These are phyloP conservation scores for Phocoena sinus DNA, from an alignment of 2,113 vertebrate species.

Conservation along the genomic window DNA sequence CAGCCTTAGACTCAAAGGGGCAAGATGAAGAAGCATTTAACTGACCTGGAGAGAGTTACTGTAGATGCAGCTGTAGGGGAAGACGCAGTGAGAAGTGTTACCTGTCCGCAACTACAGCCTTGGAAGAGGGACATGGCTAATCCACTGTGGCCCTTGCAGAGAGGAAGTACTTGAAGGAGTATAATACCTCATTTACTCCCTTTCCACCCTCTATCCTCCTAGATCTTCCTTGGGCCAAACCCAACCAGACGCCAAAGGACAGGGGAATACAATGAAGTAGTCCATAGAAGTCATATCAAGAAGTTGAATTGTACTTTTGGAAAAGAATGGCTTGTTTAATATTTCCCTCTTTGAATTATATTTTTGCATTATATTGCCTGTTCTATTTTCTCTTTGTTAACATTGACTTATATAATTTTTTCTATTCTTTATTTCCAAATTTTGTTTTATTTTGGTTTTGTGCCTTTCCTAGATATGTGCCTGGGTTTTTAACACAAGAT, in stretches of 20 bases:
- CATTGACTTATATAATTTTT: not conserved
- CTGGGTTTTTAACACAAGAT: not conserved
- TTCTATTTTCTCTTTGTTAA: not conserved
- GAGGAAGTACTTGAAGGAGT: not conserved
- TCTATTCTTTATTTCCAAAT: not conserved
- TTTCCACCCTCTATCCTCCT: not conserved
- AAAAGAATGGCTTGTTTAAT: not conserved
- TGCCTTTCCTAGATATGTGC: not conserved
- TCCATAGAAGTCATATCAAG: not conserved
- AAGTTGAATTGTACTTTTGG: not conserved
- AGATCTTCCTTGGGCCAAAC: not conserved
- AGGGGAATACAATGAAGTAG: too few relatives aligned
- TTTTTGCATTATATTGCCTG: not conserved
- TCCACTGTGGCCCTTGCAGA: not conserved
- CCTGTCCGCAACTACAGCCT: not conserved
- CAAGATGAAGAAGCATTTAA: not conserved
- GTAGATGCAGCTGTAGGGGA: not conserved
- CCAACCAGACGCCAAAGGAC: not conserved
- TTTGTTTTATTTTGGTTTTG: not conserved
- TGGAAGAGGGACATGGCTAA: not conserved
- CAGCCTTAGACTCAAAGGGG: too few relatives aligned
- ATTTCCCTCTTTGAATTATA: not conserved
- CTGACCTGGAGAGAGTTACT: not conserved
- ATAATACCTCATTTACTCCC: not conserved
- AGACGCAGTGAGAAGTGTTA: not conserved